phyloP scores from a whole-genome alignment of 1,140 invertebrate species.

The Amphibalanus amphitrite region DNA sequence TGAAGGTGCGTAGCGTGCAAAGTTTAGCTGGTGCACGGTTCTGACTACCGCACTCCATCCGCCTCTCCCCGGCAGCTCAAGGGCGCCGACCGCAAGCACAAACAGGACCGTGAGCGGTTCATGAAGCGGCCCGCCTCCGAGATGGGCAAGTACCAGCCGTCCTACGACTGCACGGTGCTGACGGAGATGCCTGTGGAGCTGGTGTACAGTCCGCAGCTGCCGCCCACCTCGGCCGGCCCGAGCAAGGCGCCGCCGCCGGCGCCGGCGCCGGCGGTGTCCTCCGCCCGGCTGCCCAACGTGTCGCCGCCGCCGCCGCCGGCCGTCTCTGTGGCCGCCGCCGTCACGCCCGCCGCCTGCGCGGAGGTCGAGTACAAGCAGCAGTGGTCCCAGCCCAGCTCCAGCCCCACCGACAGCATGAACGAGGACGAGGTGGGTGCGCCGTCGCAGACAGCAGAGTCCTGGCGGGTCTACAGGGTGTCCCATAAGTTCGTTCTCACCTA shows the following conservation, averaged over 20 bases:
- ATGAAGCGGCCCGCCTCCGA: conserved; percentile 63
- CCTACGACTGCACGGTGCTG: conserved; percentile 85
- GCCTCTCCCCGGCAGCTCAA: conserved; percentile 25
- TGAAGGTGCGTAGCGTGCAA: too few species aligned
- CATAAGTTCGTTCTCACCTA: too few species aligned
- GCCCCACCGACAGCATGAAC: neutral
- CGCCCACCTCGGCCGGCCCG: too few species aligned
- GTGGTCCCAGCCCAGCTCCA: conserved; percentile 9
- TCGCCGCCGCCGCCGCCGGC: neutral
- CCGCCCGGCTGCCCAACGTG: neutral
- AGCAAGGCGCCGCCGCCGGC: too few species aligned
- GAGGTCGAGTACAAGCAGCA: conserved; percentile 5
- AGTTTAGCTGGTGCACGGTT: too few species aligned
- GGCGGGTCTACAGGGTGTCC: neutral
- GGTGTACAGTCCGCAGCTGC: conserved; percentile 5
- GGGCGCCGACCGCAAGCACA: conserved; percentile 92
- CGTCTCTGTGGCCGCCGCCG: too few species aligned
- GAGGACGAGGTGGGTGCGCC: neutral
- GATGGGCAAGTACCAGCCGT: conserved; percentile 86
- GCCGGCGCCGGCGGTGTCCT: too few species aligned
- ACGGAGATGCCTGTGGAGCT: conserved; percentile 35
- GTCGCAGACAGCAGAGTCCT: too few species aligned
- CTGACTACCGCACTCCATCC: too few species aligned
- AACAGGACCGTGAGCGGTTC: conserved; percentile 91
- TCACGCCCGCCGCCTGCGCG: too few species aligned